Base-by-base conservation (phyloP, 1,140 invertebrate species). In the Conus betulinus region DNA sequence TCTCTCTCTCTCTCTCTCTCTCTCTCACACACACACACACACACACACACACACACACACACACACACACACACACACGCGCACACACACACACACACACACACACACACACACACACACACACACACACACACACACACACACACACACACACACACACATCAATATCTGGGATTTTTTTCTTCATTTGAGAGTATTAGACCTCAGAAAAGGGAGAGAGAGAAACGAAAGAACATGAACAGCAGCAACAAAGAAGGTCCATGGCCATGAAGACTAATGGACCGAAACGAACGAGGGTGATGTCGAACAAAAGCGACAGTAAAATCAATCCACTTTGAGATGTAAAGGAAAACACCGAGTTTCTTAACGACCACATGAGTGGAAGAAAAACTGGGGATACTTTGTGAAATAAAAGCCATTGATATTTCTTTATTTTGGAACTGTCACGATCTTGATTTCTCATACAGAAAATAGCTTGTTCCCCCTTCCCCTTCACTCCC, bases 111-210 rank as follows among this genome's bases (percentile, higher is more conserved):
- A 78, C 78, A 74, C 71, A 25, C 71, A 74, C 71, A 25, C 78
- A 81, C 78, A 51, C 52, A 81, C 27, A 53, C 27, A 17, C 27
- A 81, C 52, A 81, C 52, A 17, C 17, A 27, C 27, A 81, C 27
- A 51, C 52, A 81, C 27, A 81, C 78, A 81, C 78, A 81, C 52
- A 27, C 78, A 81, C 78, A 51, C 78, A 81, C 78, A 51, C 52
- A 81, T 27, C 78, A 17, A 17, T 23, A 78, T 39, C 23, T 39
- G 13, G 23, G n/a, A 78, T 1, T 20, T 23, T 4, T n/a, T 78
- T 78, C 27, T 78, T 78, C 23, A 25, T 78, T 78, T 17, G n/a
- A 3, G 8, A n/a, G 74, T n/a, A 78, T 25, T 0, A 78, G 74
- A 78, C 74, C 1, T 39, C 74, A n/a, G n/a, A 78, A 78, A 78